These are phyloP conservation scores for Dendrophyllia cribrosa DNA, from an alignment of 64 coral and sea anemone genomes.

Conservation along the genomic window DNA sequence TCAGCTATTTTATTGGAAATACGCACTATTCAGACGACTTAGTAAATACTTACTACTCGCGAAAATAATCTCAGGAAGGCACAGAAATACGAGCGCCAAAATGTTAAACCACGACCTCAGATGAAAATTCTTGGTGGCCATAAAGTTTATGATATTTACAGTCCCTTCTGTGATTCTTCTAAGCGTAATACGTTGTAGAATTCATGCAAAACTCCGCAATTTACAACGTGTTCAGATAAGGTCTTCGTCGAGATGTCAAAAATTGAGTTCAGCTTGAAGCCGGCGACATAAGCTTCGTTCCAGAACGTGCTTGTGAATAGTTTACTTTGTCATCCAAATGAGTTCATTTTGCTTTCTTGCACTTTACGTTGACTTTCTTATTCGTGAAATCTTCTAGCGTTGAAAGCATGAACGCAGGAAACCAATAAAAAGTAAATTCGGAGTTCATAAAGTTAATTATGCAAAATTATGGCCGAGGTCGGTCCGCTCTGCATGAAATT, in stretches of 20 bases:
- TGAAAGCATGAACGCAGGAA: background rate
- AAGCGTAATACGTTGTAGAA: background rate
- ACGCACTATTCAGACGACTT: background rate
- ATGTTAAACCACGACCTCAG: background rate
- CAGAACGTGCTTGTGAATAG: background rate
- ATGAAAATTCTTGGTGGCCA: constrained; percentile 11
- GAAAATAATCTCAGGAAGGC: background rate
- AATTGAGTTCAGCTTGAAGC: background rate
- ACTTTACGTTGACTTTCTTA: background rate
- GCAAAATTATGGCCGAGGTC: constrained; percentile 15
- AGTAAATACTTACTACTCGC: constrained; percentile 12
- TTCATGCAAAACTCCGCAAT: constrained; percentile 1
- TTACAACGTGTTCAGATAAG: background rate
- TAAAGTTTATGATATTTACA: background rate
- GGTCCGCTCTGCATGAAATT: constrained; percentile 5
- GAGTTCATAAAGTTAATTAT: constrained; percentile 53
- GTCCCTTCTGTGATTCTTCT: background rate
- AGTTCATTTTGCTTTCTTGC: background rate
- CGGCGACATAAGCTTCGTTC: background rate
- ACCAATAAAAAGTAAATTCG: background rate
- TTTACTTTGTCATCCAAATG: background rate
- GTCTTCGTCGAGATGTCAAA: background rate
- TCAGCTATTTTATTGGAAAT: background rate
- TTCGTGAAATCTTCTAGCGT: background rate
- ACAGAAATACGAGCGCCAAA: background rate